phyloP scores from a whole-genome alignment of 2,888 invertebrate genomes.

The Cenopis cana region DNA sequence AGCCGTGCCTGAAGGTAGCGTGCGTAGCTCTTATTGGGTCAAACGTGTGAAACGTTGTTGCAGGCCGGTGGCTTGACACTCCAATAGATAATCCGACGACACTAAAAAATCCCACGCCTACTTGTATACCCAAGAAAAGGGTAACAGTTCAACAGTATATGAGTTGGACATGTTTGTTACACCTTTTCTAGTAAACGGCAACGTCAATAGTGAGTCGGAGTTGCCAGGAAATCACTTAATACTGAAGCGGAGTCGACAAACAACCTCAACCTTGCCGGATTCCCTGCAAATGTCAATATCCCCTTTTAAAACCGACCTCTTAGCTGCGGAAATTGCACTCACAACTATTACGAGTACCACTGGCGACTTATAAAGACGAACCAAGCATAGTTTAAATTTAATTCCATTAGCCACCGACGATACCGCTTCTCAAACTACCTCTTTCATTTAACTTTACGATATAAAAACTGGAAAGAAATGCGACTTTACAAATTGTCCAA shows the following conservation, averaged over 20 bases:
- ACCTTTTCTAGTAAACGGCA: conserved; percentile 24
- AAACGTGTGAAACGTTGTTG: conserved; percentile 18
- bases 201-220: conserved; percentile 55
- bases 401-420: conserved; percentile 65
- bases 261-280: conserved; percentile 53
- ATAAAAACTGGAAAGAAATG: conserved; percentile 65
- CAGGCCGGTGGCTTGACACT: conserved; percentile 6
- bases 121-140: not conserved
- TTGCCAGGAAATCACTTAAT: conserved; percentile 68
- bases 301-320: conserved; percentile 48
- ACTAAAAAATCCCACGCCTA: conserved; percentile 5
- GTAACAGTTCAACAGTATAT: not conserved
- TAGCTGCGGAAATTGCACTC: conserved; percentile 48
- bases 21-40: conserved; percentile 20
- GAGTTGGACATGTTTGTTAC: not conserved
- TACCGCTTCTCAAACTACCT: conserved; percentile 64
- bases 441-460: conserved; percentile 68
- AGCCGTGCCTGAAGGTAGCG: conserved; percentile 11
- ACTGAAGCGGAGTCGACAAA: conserved; percentile 57
- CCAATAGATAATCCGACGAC: conserved; percentile 4
- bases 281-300: conserved; percentile 58
- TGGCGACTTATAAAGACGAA: conserved; percentile 38
- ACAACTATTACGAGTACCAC: conserved; percentile 30
- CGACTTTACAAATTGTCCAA: conserved; percentile 62
- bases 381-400: conserved; percentile 59